Evolutionary conservation across 2,888 invertebrate species (phyloP).

Genomic region (Monopis laevigella): DNA sequence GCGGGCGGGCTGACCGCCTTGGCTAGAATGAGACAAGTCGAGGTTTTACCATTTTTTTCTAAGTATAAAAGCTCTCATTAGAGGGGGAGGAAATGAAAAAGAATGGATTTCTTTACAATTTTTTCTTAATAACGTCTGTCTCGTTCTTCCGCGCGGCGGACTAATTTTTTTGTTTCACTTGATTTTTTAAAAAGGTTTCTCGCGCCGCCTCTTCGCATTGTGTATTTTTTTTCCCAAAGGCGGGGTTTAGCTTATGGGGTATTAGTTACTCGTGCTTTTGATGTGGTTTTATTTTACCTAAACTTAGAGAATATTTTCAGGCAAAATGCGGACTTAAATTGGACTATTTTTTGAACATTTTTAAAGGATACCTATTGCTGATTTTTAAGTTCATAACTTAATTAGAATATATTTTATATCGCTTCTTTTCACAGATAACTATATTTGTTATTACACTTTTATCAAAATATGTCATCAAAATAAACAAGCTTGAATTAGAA

Average conservation of each 20-base stretch:
- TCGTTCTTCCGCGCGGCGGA: slow-evolving; percentile 38
- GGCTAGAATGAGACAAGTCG: slow-evolving; percentile 42
- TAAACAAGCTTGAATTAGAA: too few species aligned
- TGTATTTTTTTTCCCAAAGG: slow-evolving; percentile 53
- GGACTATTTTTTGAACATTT: too few species aligned
- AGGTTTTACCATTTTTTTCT: slow-evolving; percentile 50
- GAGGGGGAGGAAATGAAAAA: slow-evolving; percentile 65
- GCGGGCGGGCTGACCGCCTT: slow-evolving; percentile 40
- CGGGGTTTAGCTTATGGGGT: slow-evolving; percentile 57
- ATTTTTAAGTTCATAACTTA: too few species aligned
- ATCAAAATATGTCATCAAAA: too few species aligned
- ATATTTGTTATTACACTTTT: too few species aligned
- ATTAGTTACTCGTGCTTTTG: slow-evolving; percentile 43
- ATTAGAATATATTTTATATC: too few species aligned
- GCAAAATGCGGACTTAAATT: slow-evolving; percentile 1
- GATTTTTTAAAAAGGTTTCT: slow-evolving; percentile 49
- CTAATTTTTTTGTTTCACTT: slow-evolving; percentile 34
- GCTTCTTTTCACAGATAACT: too few species aligned
- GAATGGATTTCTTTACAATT: slow-evolving; percentile 64
- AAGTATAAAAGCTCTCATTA: slow-evolving; percentile 46
- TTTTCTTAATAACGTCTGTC: slow-evolving; percentile 52
- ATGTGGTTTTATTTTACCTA: slow-evolving; percentile 25
- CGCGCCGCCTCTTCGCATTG: slow-evolving; percentile 60
- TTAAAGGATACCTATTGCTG: too few species aligned
- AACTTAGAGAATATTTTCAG: slow-evolving; percentile 5